Evolutionary conservation across 2,797 vertebrate species (phyloP).

Genomic region (Gadopsis bispinosus): DNA sequence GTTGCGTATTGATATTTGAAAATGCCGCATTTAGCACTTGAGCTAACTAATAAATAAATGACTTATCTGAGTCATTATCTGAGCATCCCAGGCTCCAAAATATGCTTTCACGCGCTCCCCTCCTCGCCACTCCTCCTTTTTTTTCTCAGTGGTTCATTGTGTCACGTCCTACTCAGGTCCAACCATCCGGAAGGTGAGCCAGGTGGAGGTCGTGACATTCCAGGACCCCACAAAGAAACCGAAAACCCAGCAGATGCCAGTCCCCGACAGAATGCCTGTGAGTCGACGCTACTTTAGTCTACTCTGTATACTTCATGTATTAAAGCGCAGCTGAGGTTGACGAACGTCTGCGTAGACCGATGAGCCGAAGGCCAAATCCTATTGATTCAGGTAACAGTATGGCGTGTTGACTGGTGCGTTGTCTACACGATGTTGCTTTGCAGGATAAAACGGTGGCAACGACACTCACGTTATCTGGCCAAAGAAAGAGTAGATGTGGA

Average conservation of each 20-base stretch:
- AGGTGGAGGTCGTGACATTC: constrained; percentile 87
- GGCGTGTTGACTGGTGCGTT: background rate
- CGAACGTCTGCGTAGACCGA: background rate
- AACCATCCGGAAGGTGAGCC: constrained; percentile 1
- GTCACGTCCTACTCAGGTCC: constrained; percentile 16
- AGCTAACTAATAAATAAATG: background rate
- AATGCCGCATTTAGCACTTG: too few species aligned
- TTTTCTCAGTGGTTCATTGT: background rate
- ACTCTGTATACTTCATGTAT: background rate
- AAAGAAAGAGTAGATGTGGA: background rate
- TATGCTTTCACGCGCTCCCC: background rate
- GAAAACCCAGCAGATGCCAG: constrained; percentile 49
- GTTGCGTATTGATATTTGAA: background rate
- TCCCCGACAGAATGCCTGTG: constrained; percentile 35
- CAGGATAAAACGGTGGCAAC: background rate
- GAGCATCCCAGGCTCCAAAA: background rate
- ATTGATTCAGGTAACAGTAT: too few species aligned
- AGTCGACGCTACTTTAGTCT: background rate
- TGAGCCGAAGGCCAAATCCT: background rate
- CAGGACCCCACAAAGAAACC: constrained; percentile 82
- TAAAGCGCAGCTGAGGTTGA: background rate
- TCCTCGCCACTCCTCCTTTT: too few species aligned
- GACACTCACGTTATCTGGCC: background rate
- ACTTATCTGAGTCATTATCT: background rate
- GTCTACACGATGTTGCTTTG: background rate